Conservation (phyloP, 2,888 invertebrate genomes). For the Stictocephala bisonia region DNA sequence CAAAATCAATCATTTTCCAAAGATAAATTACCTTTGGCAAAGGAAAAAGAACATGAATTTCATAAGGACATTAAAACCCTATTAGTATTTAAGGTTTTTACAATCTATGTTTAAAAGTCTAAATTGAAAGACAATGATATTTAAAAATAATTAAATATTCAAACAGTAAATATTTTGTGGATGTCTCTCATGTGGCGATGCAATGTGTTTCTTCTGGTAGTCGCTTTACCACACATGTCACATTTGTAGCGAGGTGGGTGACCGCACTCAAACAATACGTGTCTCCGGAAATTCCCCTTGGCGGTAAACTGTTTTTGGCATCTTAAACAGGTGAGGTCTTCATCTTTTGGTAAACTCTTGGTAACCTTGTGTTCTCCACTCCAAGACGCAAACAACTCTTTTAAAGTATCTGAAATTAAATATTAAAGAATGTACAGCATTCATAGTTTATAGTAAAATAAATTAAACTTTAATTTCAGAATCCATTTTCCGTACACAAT, state of each 20-base stretch:
- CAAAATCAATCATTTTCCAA: too few relatives aligned
- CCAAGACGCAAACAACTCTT: background rate
- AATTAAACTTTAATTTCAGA: too few relatives aligned
- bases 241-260: constrained; percentile 76
- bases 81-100: too few relatives aligned
- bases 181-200: constrained; percentile 63
- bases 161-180: background rate
- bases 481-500: too few relatives aligned
- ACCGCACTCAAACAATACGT: constrained; percentile 53
- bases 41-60: too few relatives aligned
- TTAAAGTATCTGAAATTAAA: background rate
- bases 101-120: too few relatives aligned
- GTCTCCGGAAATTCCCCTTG: constrained; percentile 47
- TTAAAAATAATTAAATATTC: too few relatives aligned
- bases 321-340: background rate
- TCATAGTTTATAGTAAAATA: too few relatives aligned
- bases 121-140: too few relatives aligned
- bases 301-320: constrained; percentile 46
- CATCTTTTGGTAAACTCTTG: background rate
- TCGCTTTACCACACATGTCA: constrained; percentile 67
- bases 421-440: too few relatives aligned
- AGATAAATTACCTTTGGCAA: too few relatives aligned
- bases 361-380: background rate
- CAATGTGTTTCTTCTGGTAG: constrained; percentile 47
- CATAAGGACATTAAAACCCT: too few relatives aligned